Evolutionary conservation across 2,113 vertebrate species (phyloP).

Genomic region (Rhombomys opimus): DNA sequence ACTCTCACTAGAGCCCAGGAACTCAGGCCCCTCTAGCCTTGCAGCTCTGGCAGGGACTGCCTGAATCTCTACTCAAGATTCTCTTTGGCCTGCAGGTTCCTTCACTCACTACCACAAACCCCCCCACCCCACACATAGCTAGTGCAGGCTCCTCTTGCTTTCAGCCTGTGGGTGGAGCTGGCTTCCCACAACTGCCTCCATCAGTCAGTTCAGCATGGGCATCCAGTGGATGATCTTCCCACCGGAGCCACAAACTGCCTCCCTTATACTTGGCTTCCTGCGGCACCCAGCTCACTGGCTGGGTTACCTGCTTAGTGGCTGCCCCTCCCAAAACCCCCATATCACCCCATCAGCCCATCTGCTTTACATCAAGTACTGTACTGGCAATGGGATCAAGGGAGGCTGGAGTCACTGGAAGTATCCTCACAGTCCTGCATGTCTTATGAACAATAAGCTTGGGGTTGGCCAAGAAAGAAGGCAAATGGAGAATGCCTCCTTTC

Average conservation of each 20-base stretch:
- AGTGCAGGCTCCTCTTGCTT: accelerated
- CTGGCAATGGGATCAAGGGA: neutral
- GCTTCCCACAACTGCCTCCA: neutral
- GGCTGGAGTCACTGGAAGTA: accelerated
- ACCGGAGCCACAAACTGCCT: accelerated
- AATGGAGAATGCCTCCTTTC: accelerated
- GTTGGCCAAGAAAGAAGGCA: no score
- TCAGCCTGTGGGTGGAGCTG: neutral
- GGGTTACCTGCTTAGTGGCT: neutral
- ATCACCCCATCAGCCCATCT: neutral
- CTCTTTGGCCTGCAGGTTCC: no score
- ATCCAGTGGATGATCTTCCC: neutral
- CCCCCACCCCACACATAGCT: accelerated
- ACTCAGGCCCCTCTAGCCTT: neutral
- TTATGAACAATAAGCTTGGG: accelerated
- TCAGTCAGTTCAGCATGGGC: neutral
- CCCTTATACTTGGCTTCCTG: neutral
- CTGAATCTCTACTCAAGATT: neutral
- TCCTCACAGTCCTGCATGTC: no score
- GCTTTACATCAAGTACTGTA: accelerated
- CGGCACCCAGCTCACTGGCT: neutral
- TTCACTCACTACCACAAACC: accelerated
- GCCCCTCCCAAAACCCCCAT: accelerated
- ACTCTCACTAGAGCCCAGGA: neutral
- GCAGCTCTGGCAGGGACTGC: neutral